Evolutionary conservation across 2,888 invertebrate genomes (phyloP).

Genomic region (Tryphoninae sp.): DNA sequence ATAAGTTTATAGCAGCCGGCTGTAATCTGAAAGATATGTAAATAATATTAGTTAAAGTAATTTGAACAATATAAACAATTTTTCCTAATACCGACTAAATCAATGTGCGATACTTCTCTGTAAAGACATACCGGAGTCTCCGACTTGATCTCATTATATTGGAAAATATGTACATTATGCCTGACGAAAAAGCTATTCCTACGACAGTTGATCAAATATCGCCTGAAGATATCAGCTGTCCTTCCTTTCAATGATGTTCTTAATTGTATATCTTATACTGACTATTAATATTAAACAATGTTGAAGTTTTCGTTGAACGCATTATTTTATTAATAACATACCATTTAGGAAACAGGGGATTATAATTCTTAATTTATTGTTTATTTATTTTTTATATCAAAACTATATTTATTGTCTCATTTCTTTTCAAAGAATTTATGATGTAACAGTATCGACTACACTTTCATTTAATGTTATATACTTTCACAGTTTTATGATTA

Average conservation of each 20-base stretch:
- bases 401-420: constrained; percentile 81
- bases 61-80: neutral
- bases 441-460: constrained; percentile 77
- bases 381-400: constrained; percentile 72
- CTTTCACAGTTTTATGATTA: constrained; percentile 74
- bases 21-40: constrained; percentile 59
- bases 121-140: constrained; percentile 23
- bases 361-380: constrained; percentile 7
- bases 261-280: neutral
- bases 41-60: constrained; percentile 24
- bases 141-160: constrained; percentile 24
- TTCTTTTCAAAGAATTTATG: constrained; percentile 77
- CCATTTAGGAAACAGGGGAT: constrained; percentile 17
- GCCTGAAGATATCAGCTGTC: constrained; percentile 15
- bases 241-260: constrained; percentile 1
- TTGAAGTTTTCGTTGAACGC: neutral
- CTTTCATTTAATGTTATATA: constrained; percentile 73
- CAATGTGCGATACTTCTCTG: constrained; percentile 55
- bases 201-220: constrained; percentile 29
- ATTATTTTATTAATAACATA: constrained; percentile 31
- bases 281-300: neutral
- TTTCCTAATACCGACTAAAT: constrained; percentile 28
- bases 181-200: constrained; percentile 17
- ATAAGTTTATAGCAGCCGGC: constrained; percentile 77
- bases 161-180: constrained; percentile 36